These are phyloP conservation scores for Meghimatium bilineatum DNA, from an alignment of 2,888 invertebrate genomes.

Conservation along the genomic window DNA sequence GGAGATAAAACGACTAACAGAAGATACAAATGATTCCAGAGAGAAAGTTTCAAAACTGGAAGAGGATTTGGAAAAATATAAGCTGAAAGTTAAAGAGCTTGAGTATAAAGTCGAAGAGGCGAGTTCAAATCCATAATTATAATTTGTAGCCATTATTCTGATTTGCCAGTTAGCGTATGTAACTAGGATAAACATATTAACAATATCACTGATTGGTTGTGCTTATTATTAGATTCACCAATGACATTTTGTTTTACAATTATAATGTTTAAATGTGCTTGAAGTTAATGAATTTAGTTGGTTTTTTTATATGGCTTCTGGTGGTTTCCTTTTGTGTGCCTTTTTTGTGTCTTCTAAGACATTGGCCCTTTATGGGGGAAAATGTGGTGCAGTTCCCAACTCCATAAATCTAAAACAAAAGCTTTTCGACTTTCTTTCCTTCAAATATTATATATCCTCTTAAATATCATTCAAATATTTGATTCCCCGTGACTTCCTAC, in stretches of 20 bases:
- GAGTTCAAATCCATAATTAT: constrained; percentile 5
- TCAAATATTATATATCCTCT: no score
- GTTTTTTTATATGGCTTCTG: no score
- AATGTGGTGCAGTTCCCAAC: no score
- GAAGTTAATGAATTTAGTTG: no score
- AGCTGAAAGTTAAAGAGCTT: constrained; percentile 64
- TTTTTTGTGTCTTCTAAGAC: no score
- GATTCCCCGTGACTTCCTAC: no score
- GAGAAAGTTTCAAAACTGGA: constrained; percentile 25
- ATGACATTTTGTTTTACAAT: neutral
- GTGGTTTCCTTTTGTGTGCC: no score
- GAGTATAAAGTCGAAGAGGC: constrained; percentile 71
- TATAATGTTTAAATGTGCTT: no score
- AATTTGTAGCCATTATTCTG: neutral
- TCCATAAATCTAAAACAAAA: no score
- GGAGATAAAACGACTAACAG: constrained; percentile 12
- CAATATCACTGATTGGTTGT: neutral
- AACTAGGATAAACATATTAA: neutral
- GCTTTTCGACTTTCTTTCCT: no score
- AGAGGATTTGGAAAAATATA: constrained; percentile 61
- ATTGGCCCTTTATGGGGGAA: no score
- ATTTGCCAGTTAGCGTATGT: neutral
- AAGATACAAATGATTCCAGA: constrained; percentile 53
- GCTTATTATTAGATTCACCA: neutral
- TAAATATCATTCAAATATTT: no score